These are phyloP conservation scores for Smutsia gigantea DNA, from an alignment of 2,797 vertebrate species.

Conservation along the genomic window DNA sequence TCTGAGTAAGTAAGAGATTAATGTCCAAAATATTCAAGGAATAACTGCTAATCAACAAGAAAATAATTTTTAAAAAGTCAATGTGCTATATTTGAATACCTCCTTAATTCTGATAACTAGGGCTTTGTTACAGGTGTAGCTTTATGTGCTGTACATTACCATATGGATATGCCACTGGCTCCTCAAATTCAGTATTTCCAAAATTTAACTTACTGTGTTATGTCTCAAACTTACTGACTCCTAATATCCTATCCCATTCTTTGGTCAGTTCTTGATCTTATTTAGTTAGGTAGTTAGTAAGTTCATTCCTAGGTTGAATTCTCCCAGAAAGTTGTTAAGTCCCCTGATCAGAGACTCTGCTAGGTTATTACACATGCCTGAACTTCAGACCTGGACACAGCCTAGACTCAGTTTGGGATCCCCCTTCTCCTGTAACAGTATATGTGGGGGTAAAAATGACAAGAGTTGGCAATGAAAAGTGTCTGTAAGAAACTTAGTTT, in stretches of 20 bases:
- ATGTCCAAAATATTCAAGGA: slow-evolving; percentile 7
- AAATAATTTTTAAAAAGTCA: background rate
- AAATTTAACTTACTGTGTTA: background rate
- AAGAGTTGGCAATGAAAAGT: background rate
- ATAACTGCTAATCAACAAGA: slow-evolving; percentile 40
- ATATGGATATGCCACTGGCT: background rate
- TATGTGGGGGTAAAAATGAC: background rate
- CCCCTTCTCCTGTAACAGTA: background rate
- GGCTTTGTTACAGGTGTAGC: background rate
- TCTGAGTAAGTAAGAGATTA: background rate
- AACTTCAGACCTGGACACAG: background rate
- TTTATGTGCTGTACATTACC: background rate
- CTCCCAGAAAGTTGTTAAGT: background rate
- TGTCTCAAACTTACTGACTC: background rate
- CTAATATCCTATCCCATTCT: background rate
- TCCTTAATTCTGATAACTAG: background rate
- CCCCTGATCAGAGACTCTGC: background rate
- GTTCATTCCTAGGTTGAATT: background rate
- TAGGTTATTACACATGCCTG: background rate
- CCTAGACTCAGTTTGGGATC: background rate
- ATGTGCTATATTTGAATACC: background rate
- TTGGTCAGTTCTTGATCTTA: background rate
- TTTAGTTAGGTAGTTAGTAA: too few species aligned
- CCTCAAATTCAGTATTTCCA: background rate
- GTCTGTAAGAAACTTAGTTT: background rate